Percentiles rank a stretch among this genome's conserved stretches.
Conservation (phyloP, 2,113 vertebrate genomes). For the Cyrtonyx montezumae region DNA sequence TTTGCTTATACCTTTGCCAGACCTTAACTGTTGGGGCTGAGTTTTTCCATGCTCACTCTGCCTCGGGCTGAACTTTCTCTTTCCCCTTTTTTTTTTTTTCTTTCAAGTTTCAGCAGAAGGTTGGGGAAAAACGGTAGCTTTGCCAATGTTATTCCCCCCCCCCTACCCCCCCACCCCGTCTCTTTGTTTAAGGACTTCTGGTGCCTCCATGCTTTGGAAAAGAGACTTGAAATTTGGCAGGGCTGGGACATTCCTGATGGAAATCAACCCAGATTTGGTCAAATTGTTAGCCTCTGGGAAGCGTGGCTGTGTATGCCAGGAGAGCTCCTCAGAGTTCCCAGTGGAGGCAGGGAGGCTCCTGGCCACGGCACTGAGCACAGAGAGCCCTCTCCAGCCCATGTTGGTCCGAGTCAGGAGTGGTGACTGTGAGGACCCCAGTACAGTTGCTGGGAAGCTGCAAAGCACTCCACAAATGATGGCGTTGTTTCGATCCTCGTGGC, state of each 20-base stretch:
- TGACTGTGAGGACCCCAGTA: neutral
- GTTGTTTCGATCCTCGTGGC: neutral
- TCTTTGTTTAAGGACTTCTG: constrained; percentile 31
- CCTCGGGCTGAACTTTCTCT: constrained; percentile 8
- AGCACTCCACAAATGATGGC: neutral
- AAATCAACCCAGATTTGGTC: constrained; percentile 14
- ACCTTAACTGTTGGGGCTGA: constrained; percentile 16
- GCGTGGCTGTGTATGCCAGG: neutral
- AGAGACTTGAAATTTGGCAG: constrained; percentile 44
- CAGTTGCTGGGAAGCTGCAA: neutral
- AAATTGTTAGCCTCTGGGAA: neutral
- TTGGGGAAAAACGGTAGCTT: neutral
- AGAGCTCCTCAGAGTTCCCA: neutral
- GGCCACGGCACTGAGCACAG: neutral
- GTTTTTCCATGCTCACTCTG: neutral
- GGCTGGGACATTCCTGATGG: constrained; percentile 19
- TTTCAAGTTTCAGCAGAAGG: neutral
- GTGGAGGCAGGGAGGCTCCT: neutral
- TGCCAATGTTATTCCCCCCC: neutral
- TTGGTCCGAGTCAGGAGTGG: neutral
- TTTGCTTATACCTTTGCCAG: constrained; percentile 34
- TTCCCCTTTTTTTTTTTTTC: neutral
- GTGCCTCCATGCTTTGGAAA: constrained; percentile 34
- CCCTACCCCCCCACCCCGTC: too few relatives aligned
- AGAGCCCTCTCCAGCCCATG: neutral